Conservation (phyloP, 2,888 invertebrate genomes). For the Heliconius erato region DNA sequence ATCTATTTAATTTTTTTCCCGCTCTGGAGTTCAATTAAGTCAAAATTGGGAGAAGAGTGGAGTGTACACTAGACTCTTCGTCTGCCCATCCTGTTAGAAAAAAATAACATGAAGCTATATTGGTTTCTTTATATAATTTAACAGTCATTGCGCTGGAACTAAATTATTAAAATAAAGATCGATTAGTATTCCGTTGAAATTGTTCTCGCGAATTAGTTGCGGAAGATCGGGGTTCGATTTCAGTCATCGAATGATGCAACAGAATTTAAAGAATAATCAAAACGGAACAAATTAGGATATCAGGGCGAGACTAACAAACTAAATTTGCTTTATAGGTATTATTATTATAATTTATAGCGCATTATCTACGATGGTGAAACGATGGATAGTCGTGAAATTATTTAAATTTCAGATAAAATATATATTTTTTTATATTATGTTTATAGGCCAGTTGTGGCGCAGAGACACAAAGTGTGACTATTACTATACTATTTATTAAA, state of each 20-base stretch:
- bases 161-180: slow-evolving; percentile 27
- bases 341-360: slow-evolving; percentile 5
- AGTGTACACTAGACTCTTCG: background rate
- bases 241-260: slow-evolving; percentile 28
- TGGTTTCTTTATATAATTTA: background rate
- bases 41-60: background rate
- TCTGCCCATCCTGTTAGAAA: background rate
- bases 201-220: slow-evolving; percentile 37
- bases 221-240: slow-evolving; percentile 30
- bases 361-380: slow-evolving; percentile 33
- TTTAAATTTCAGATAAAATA: background rate
- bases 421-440: no score
- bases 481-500: no score
- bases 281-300: slow-evolving; percentile 34
- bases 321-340: slow-evolving; percentile 12
- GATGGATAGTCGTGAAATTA: background rate
- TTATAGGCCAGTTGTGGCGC: no score
- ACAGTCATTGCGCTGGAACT: slow-evolving; percentile 1
- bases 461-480: no score
- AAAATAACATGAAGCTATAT: no score
- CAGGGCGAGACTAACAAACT: background rate
- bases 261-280: slow-evolving; percentile 15
- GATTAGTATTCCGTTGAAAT: slow-evolving; percentile 14
- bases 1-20: no score
- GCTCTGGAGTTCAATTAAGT: no score